These are phyloP conservation scores for Pristionchus pacificus DNA, from an alignment of 1,140 invertebrate genomes.

Conservation along the genomic window DNA sequence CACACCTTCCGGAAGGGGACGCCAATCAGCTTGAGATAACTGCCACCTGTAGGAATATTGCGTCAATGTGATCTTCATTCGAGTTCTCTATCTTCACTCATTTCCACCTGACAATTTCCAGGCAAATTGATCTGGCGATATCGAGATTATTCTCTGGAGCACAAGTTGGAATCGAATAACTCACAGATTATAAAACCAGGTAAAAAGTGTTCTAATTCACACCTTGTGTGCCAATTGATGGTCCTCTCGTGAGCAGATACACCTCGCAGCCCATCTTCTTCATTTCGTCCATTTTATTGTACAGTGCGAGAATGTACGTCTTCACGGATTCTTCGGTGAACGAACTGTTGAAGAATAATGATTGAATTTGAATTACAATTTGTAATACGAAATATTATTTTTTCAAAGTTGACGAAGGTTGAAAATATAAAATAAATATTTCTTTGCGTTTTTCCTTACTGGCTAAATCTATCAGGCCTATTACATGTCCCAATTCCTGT, in stretches of 20 bases:
- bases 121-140: neutral
- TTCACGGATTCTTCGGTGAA: slow-evolving; percentile 17
- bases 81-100: neutral
- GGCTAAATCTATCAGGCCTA: no score
- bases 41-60: slow-evolving; percentile 2
- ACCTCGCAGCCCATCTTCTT: slow-evolving; percentile 18
- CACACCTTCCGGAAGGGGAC: slow-evolving; percentile 28
- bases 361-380: no score
- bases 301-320: slow-evolving; percentile 20
- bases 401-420: no score
- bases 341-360: slow-evolving; percentile 8
- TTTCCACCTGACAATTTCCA: neutral
- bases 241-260: slow-evolving; percentile 21
- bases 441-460: no score
- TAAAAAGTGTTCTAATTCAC: neutral
- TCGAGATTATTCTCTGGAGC: neutral
- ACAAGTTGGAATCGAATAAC: no score
- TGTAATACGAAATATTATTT: no score
- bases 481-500: no score
- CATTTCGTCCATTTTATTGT: slow-evolving; percentile 27
- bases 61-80: neutral
- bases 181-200: neutral
- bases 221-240: slow-evolving; percentile 20
- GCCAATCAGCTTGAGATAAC: slow-evolving; percentile 29
- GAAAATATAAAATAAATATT: no score